A percentile compares a stretch with the other conserved stretches of the same genome.
phyloP scores from a whole-genome alignment of 2,888 invertebrate species.

The Andrena bicolor region DNA sequence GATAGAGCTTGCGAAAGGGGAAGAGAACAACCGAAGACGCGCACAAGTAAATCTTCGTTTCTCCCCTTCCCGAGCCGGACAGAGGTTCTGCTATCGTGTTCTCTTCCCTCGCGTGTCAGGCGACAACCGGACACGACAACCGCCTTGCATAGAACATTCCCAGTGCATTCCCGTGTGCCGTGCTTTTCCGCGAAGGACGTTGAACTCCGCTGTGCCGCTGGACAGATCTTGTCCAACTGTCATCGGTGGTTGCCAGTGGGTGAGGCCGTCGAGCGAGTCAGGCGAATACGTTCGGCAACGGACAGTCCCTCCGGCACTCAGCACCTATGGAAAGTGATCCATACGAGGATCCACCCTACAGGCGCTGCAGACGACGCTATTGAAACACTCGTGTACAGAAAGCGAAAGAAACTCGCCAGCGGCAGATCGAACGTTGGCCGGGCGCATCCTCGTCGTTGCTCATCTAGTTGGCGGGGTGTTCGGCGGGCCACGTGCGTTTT shows the following conservation, averaged over 20 bases:
- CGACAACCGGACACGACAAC: slow-evolving; percentile 8
- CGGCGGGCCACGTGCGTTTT: slow-evolving; percentile 59
- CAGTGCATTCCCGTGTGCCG: slow-evolving; percentile 51
- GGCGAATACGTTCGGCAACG: neutral
- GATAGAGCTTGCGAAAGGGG: neutral
- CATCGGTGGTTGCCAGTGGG: slow-evolving; percentile 17
- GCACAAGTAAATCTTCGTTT: neutral
- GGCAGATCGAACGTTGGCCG: neutral
- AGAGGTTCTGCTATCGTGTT: slow-evolving; percentile 21
- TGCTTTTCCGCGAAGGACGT: slow-evolving; percentile 38
- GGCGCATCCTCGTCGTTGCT: neutral
- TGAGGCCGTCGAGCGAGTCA: neutral
- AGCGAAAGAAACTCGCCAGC: neutral
- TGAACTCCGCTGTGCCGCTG: slow-evolving; percentile 38
- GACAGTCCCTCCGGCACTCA: neutral
- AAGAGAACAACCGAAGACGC: neutral
- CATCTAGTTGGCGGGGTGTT: slow-evolving; percentile 21
- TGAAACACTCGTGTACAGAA: slow-evolving; percentile 33
- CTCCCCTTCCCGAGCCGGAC: slow-evolving; percentile 9
- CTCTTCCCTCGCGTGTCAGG: slow-evolving; percentile 13
- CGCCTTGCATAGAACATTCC: neutral
- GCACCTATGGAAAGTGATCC: slow-evolving; percentile 79
- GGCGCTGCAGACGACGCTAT: slow-evolving; percentile 79
- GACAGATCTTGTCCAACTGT: slow-evolving; percentile 36
- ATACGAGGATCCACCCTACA: slow-evolving; percentile 81